Percentiles rank a stretch among this genome's conserved stretches.
Conservation (phyloP, 2,888 invertebrate species). For the Melinaea marsaeus region DNA sequence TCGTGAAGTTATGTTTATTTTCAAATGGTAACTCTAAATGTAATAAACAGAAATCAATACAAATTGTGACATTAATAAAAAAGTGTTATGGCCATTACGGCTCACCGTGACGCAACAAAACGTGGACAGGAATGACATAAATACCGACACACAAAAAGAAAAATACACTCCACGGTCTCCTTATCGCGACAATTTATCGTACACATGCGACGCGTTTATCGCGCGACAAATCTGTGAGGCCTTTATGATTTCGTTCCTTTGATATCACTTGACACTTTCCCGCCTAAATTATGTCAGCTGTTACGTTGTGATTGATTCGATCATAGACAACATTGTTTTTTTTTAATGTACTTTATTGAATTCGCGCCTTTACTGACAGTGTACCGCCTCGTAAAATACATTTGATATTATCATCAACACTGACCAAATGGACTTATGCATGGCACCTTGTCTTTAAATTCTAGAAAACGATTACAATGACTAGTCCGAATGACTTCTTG, state of each 20-base stretch:
- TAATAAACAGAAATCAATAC: not conserved
- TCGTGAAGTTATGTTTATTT: not conserved
- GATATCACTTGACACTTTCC: conserved; percentile 53
- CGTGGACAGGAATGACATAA: conserved; percentile 28
- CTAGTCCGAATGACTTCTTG: no score
- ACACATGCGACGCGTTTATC: conserved; percentile 47
- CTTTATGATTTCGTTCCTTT: conserved; percentile 60
- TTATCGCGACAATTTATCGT: conserved; percentile 63
- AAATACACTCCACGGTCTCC: conserved; percentile 32
- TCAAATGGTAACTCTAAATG: not conserved
- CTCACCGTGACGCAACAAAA: conserved; percentile 25
- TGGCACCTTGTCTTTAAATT: conserved; percentile 1
- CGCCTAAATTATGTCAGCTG: conserved; percentile 27
- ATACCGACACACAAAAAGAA: conserved; percentile 33
- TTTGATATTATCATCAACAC: conserved; percentile 4
- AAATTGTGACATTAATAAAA: conserved; percentile 7
- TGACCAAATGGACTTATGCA: not conserved
- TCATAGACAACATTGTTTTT: conserved; percentile 14
- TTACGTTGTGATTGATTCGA: conserved; percentile 20
- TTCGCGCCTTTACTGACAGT: not conserved
- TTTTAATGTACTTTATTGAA: conserved; percentile 7
- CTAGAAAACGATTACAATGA: not conserved
- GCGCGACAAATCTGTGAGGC: conserved; percentile 52
- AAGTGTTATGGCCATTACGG: not conserved
- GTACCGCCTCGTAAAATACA: conserved; percentile 7